Evolutionary conservation across 2,113 vertebrate genomes (phyloP), one percentile per base, ranked within the genome.

Genomic region (Cepphus grylle): DNA sequence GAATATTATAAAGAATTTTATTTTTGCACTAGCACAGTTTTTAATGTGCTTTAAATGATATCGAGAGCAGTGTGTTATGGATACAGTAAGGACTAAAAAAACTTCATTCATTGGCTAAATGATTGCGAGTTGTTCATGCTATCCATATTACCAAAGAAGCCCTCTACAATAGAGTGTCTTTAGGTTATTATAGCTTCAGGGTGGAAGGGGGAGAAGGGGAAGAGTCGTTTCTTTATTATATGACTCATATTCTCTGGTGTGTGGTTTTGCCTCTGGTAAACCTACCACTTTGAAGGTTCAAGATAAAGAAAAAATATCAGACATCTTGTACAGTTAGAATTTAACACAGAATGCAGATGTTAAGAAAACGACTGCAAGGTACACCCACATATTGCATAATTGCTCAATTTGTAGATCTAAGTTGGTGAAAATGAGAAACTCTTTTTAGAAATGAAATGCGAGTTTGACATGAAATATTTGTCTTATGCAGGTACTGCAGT

Each of bases 211-310:
- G 76, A 90, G 91, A 93, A 87, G 65, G 32, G 81, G 47, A 93
- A 94, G 69, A 94, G 77, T 90, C 1, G 3, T 93, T 95, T 45
- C 92, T 95, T 96, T 94, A 59, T 85, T 90, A 89, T 78, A 55
- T 96, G 95, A 96, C 81, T 97, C 91, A 96, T 91, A 81, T 83
- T 96, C 91, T 94, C 81, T 96, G 85, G 92, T 95, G 89, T 96
- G 94, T 96, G 95, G 81, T 97, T 93, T 97, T 92, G 97, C 96
- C 95, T 97, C 91, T 97, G 94, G 92, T 96, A 96, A 89, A 95
- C 86, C 93, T 93, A 92, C 63, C 56, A 92, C 87, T 97, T 95
- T 94, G 86, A 97, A 94, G 81, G 88, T 86, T 97, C 63, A 94
- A 86, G 90, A 90, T 86, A 90, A 93, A 96, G 87, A 82, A 86